Evolutionary conservation across 1,140 invertebrate species (phyloP), one percentile per base, ranked within the genome.

Genomic region (Proales similis): DNA sequence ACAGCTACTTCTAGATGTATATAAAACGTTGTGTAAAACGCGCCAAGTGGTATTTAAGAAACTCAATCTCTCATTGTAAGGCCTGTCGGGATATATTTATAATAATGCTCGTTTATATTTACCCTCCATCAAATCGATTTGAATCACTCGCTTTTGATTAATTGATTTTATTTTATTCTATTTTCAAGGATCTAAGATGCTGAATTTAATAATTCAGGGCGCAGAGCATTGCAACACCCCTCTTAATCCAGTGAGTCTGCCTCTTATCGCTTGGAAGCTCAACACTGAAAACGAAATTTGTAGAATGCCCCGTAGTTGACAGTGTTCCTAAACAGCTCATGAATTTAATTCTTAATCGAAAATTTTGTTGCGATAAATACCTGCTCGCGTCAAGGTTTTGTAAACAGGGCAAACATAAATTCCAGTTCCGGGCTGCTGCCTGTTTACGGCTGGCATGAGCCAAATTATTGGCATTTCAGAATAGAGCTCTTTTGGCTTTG

Each of bases 161-260:
- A n/a, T n/a, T n/a, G n/a, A n/a, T n/a, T n/a, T n/a, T n/a, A n/a
- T n/a, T n/a, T n/a, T n/a, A n/a, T n/a, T n/a, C n/a, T n/a, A n/a
- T n/a, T n/a, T n/a, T n/a, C n/a, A n/a, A n/a, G n/a, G n/a, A n/a
- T n/a, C n/a, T n/a, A n/a, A n/a, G n/a, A n/a, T n/a, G n/a, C n/a
- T n/a, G n/a, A n/a, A n/a, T n/a, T 70, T 71, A 77, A 65, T 77
- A 77, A 65, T 77, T 73, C n/a, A 77, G 70, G 48, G 76, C 75
- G 71, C 74, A 76, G n/a, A 77, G 64, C 66, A 77, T 64, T 24
- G 76, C 76, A 12, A 77, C 75, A 27, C 73, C 75, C 33, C 74
- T 47, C 65, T 76, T 73, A 30, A 77, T 76, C 76, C 76, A 77
- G 67, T 77, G 71, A 53, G 73, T 70, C 65, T 75, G 73, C 3